Percentiles rank a stretch among this genome's conserved stretches.
These are phyloP conservation scores for Microtus oregoni DNA, from an alignment of 2,113 vertebrate genomes.

Conservation along the genomic window DNA sequence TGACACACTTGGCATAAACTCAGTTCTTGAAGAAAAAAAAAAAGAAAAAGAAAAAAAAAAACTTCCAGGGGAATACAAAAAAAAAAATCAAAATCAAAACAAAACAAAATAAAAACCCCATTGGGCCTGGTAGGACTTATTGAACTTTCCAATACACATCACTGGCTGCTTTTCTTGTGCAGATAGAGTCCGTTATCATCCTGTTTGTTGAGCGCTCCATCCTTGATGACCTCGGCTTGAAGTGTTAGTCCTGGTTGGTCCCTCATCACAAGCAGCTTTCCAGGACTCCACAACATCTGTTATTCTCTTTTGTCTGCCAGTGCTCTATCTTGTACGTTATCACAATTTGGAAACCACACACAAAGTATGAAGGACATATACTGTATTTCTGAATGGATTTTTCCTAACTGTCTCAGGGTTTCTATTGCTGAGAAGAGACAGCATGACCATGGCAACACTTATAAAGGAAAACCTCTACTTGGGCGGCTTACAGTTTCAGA, in stretches of 20 bases:
- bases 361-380: background rate
- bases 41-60: no score
- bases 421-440: background rate
- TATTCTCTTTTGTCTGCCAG: background rate
- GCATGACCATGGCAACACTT: background rate
- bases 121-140: background rate
- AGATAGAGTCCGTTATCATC: conserved; percentile 20
- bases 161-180: background rate
- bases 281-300: background rate
- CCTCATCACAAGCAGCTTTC: conserved; percentile 3
- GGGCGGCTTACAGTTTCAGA: background rate
- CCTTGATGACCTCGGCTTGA: background rate
- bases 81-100: no score
- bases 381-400: background rate
- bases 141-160: background rate
- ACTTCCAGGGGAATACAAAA: no score
- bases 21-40: no score
- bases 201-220: background rate
- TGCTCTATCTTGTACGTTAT: background rate
- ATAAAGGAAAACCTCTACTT: background rate
- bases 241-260: background rate
- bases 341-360: conserved; percentile 2
- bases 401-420: background rate
- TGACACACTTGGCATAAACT: background rate
- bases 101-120: background rate